Base-by-base conservation (phyloP, 2,113 vertebrate genomes). In the Oncorhynchus keta region DNA sequence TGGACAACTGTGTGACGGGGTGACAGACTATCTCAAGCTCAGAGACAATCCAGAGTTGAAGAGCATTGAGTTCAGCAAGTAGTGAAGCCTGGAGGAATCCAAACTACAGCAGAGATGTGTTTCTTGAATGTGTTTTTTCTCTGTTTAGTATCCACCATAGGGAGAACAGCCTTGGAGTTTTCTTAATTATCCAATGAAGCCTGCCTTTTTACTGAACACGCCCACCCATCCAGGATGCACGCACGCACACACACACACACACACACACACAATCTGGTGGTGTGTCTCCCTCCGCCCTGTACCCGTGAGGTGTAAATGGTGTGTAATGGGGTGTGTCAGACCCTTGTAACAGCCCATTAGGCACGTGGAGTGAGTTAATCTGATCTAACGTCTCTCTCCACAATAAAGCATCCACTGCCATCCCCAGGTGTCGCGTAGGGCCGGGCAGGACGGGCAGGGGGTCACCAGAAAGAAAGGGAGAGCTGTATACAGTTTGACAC, bases 291-390 rank as follows among this genome's bases (percentile, higher is more conserved):
- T 91, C 89, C 89, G 84, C 90, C 90, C 91, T 91, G 89, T 90
- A 89, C 88, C 90, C 90, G 91, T 89, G 92, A 94, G 94, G 95
- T 96, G 95, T 96, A 96, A 97, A 97, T 95, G 95, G 91, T 88
- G 92, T 94, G 93, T 96, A 97, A 97, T 95, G 95, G 94, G 89
- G 96, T 96, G 95, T 96, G 95, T 94, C 95, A 94, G 94, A 94
- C 92, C 94, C 89, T 66, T 90, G 94, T 90, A 94, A 95, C 95
- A 95, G 93, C 93, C 94, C 95, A 97, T 97, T 98, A 96, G 93
- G 93, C 94, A 93, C 72, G 89, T 83, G 83, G 93, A 94, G 91
- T 89, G 91, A 94, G 93, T 95, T 95, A 94, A 94, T 95, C 93
- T 93, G 92, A 96, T 95, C 92, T 89, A 93, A 95, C 93, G 90